Evolutionary conservation across 2,797 vertebrate species (phyloP), one percentile per base, ranked within the genome.

Genomic region (Pachyuromys duprasi): DNA sequence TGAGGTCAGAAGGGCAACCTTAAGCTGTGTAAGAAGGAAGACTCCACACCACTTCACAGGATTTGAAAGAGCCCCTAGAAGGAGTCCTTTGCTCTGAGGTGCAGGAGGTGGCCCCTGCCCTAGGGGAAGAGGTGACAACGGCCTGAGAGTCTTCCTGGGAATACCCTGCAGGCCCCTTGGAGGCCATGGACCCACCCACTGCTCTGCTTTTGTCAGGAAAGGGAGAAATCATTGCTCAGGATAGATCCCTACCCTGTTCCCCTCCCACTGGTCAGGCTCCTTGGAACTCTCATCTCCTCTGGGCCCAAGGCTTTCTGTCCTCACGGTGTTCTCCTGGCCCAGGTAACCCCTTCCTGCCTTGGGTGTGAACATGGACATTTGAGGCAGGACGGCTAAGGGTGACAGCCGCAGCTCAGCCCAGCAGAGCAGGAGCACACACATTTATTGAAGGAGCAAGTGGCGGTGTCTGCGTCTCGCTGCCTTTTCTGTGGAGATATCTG

Each of bases 1-100:
- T 33, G 3, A 26, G 53, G 0, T 9, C 2, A 63, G 62, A 4
- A 0, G 22, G 1, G 13, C 36, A 33, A 42, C 7, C 42, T n/a
- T 55, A 36, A 75, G 17, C 8, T 17, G n/a, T 8, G 7, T 20
- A 53, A 22, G 69, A n/a, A 45, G 39, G 20, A 26, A 24, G 18
- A 22, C 72, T 45, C 55, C 60, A 49, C 22, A 31, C 17, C 17
- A 33, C 18, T 2, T 31, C 5, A 33, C 3, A 24, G 36, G 57
- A 55, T 53, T 20, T 3, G 31, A n/a, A 42, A 75, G 49, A n/a
- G 60, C 24, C 72, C 60, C 42, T 22, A 18, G 1, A 26, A 15
- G 31, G 28, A 53, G 1, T 15, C 3, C 12, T 28, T 13, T 39
- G 53, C 26, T 33, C 89, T 42, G 69, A 75, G 72, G 55, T 26